Percentiles rank a stretch among this genome's conserved stretches.
phyloP scores from a whole-genome alignment of 2,113 vertebrate species.

The Bos taurus region ARS-UCD2.0 NC_037357.1:90672501-90673000 shows the following conservation, averaged over 20 bases:
- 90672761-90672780: background rate
- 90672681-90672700: background rate
- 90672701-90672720: background rate
- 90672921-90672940: background rate
- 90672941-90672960: background rate
- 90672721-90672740: conserved; percentile 13
- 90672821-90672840: background rate
- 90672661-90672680: background rate
- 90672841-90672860: conserved; percentile 8
- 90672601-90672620: conserved; percentile 6
- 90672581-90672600: background rate
- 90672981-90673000: background rate
- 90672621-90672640: background rate
- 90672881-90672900: conserved; percentile 39
- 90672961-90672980: background rate
- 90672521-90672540: conserved; percentile 11
- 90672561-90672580: background rate
- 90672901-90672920: background rate
- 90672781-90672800: background rate
- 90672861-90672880: conserved; percentile 10
- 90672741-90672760: background rate
- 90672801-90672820: conserved; percentile 26
- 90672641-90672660: conserved; percentile 10
- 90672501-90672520: conserved; percentile 15
- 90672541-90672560: background rate